phyloP scores from a whole-genome alignment of 2,888 invertebrate species.

The Zygothrica quintamaculata region DNA sequence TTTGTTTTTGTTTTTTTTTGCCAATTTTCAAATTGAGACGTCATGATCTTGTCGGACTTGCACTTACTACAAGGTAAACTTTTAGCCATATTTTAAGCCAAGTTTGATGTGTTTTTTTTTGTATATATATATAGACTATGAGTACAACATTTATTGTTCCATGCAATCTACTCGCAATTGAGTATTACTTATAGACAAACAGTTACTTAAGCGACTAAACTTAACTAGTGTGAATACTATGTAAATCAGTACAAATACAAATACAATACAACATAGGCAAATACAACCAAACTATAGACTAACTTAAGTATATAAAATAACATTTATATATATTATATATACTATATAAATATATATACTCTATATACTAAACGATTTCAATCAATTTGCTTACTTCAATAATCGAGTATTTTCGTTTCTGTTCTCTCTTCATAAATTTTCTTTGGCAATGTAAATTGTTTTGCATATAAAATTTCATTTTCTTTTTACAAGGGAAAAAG shows the following conservation, averaged over 20 bases:
- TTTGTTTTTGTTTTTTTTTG: constrained; percentile 44
- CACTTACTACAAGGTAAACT: constrained; percentile 28
- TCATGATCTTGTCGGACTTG: constrained; percentile 58
- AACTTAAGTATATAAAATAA: constrained; percentile 9
- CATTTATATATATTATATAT: not conserved
- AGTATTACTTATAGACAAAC: constrained; percentile 13
- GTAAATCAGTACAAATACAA: constrained; percentile 68
- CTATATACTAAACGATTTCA: not conserved
- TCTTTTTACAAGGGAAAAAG: too few species aligned
- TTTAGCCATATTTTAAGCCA: too few species aligned
- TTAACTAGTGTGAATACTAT: constrained; percentile 60
- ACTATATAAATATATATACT: too few species aligned
- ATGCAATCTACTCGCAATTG: constrained; percentile 26
- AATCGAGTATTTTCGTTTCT: too few species aligned
- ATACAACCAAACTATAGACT: constrained; percentile 46
- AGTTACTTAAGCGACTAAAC: constrained; percentile 6
- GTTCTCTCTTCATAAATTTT: not conserved
- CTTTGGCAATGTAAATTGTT: not conserved
- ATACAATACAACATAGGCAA: constrained; percentile 38
- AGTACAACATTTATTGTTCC: constrained; percentile 72
- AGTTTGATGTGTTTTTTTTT: constrained; percentile 17
- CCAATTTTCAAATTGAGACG: constrained; percentile 73
- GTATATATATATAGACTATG: constrained; percentile 27
- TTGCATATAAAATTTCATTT: not conserved
- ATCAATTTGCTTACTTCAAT: too few species aligned